A percentile compares a stretch with the other conserved stretches of the same genome.
Conservation (phyloP, 2,113 vertebrate genomes). For the Craseonycteris thonglongyai region DNA sequence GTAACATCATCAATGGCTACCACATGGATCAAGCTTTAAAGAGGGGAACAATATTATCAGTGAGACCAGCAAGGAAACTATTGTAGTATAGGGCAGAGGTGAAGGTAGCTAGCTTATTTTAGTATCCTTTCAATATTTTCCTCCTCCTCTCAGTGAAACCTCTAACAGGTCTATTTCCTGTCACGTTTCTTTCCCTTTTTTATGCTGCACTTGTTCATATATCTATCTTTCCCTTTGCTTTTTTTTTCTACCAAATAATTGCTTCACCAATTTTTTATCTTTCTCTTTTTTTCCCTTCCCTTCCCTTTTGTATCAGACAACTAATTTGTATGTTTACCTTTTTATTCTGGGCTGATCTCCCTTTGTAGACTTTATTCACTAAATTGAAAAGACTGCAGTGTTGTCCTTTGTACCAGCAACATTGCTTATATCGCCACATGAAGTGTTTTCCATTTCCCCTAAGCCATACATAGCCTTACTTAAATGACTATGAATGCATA, state of each 20-base stretch:
- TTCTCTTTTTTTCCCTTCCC: background rate
- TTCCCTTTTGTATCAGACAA: background rate
- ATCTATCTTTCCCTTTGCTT: background rate
- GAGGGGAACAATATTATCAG: background rate
- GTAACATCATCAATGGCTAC: background rate
- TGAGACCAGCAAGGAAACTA: background rate
- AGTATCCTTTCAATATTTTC: background rate
- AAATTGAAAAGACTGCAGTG: background rate
- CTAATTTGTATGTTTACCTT: constrained; percentile 2
- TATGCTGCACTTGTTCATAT: background rate
- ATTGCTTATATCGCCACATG: background rate
- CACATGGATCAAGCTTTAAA: background rate
- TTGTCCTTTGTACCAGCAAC: background rate
- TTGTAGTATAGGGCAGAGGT: background rate
- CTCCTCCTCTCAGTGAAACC: background rate
- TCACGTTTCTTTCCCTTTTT: background rate
- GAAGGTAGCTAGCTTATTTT: background rate
- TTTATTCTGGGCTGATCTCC: background rate
- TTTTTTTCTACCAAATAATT: background rate
- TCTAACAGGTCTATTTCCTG: background rate
- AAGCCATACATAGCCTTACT: background rate
- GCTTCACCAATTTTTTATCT: background rate
- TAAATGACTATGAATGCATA: background rate
- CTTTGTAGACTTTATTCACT: background rate
- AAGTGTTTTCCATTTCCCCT: background rate